A percentile compares a stretch with the other conserved stretches of the same genome.
phyloP scores from a whole-genome alignment of 2,797 vertebrate genomes.

The Acanthopagrus latus region DNA sequence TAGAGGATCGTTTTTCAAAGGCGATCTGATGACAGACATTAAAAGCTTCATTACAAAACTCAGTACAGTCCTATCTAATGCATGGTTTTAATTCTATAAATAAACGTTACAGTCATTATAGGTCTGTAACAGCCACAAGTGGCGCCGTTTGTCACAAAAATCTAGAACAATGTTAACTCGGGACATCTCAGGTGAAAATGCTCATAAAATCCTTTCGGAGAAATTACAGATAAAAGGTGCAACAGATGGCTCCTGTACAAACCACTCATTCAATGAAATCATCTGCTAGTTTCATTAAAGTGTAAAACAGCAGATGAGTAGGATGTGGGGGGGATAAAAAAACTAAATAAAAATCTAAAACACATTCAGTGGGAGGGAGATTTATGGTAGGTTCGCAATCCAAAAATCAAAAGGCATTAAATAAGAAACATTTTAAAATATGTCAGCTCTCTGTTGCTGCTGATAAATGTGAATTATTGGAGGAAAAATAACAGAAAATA shows the following conservation, averaged over 20 bases:
- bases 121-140: neutral
- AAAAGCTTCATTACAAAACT: too few relatives aligned
- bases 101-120: too few relatives aligned
- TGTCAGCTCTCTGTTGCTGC: slow-evolving; percentile 39
- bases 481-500: slow-evolving; percentile 45
- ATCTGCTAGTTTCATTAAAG: slow-evolving; percentile 64
- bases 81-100: too few relatives aligned
- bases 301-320: slow-evolving; percentile 48
- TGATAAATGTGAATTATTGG: slow-evolving; percentile 59
- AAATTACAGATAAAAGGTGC: slow-evolving; percentile 48
- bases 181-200: slow-evolving; percentile 29
- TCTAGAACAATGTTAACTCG: slow-evolving; percentile 1
- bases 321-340: neutral
- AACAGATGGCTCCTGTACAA: slow-evolving; percentile 61
- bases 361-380: slow-evolving; percentile 36
- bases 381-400: slow-evolving; percentile 48
- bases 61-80: too few relatives aligned
- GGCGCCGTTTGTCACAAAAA: neutral
- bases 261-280: slow-evolving; percentile 44
- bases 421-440: slow-evolving; percentile 51
- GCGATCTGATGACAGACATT: too few relatives aligned
- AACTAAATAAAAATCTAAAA: slow-evolving; percentile 9
- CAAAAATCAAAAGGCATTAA: slow-evolving; percentile 58
- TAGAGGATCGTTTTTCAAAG: too few relatives aligned
- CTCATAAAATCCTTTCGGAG: slow-evolving; percentile 40